Base-by-base conservation (phyloP, 2,113 vertebrate species). In the Motacilla alba region DNA sequence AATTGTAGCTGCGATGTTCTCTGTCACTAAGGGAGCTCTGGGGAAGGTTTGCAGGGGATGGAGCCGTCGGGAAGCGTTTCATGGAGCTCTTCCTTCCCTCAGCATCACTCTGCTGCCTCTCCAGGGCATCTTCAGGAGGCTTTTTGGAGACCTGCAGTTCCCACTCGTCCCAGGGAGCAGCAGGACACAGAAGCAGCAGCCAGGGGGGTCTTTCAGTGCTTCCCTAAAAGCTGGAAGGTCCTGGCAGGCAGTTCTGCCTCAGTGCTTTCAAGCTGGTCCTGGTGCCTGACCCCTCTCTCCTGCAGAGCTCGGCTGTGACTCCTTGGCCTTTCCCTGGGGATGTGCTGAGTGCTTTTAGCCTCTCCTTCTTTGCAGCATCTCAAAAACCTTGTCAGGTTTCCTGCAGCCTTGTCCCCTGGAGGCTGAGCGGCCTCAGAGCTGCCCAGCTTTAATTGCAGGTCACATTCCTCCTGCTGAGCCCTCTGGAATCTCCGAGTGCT, bases 11-110 rank as follows among this genome's bases (percentile, higher is more conserved):
- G 84, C 83, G 93, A 69, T 91, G 78, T 88, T 17, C 59, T 58
- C 83, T 85, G 93, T 93, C 93, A 63, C 87, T 35, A 5, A 83
- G 85, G 92, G 46, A 52, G 87, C 94, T 93, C 46, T 74, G 91
- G 89, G 82, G 5, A 14, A 50, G 74, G n/a, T 58, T 82, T 63
- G 74, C 74, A 53, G 58, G 73, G 83, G 60, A 43, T 35, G 3
- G 20, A 93, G 78, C 53, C 62, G 27, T 41, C 89, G 59, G 58
- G 52, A 49, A 68, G 21, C 28, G 0, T 87, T 85, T 89, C 4
- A 2, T 20, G 63, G 26, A 76, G 89, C 41, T 0, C 46, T 69
- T 58, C 67, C 67, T 80, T 66, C 59, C 67, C 63, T 83, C 11
- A 1, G 30, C 14, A 22, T 28, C 37, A 0, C 84, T 60, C 64